Base-by-base conservation (phyloP, 2,888 invertebrate species). In the Lochmaea capreae region DNA sequence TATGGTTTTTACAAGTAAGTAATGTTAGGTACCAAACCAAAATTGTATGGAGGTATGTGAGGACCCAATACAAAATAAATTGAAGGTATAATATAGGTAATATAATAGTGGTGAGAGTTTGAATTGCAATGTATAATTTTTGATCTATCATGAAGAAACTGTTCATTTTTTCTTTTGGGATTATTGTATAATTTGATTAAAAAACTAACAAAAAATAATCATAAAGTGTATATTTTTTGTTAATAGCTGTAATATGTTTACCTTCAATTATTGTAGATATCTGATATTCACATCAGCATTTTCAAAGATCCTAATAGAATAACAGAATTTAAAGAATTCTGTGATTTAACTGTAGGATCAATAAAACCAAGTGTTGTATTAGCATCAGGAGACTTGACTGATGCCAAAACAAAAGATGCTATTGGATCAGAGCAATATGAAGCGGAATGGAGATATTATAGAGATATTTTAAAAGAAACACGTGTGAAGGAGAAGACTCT, bases 251-350 rank as follows among this genome's bases (percentile, higher is more conserved):
- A 18, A 8, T n/a, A 49, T 11, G 2, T n/a, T 18, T 54, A 18
- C 5, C 16, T 18, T 52, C n/a, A 57, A 11, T 87, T n/a, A n/a
- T n/a, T 89, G 65, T 85, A 97, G 96, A 93, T 97, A 82, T 94
- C 95, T 74, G 97, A 97, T 87, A 90, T 97, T 78, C 97, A 97
- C 85, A 92, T 97, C 76, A 97, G 96, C 86, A 92, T 94, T 86
- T 96, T 95, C 85, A 90, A 92, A 83, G 95, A 95, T 85, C 90
- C 90, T 57, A 89, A 89, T 11, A 90, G 97, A 84, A 92, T 93
- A 83, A 90, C 91, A 46, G 93, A 96, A 81, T 91, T 97, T 72
- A 90, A 91, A 83, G 92, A 93, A 83, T 97, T 97, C 87, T 95
- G 95, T 87, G 91, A 92, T 78, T 88, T 88, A 74, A 94, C 95